phyloP scores from a whole-genome alignment of 2,113 vertebrate genomes.

The Channa maculata region DNA sequence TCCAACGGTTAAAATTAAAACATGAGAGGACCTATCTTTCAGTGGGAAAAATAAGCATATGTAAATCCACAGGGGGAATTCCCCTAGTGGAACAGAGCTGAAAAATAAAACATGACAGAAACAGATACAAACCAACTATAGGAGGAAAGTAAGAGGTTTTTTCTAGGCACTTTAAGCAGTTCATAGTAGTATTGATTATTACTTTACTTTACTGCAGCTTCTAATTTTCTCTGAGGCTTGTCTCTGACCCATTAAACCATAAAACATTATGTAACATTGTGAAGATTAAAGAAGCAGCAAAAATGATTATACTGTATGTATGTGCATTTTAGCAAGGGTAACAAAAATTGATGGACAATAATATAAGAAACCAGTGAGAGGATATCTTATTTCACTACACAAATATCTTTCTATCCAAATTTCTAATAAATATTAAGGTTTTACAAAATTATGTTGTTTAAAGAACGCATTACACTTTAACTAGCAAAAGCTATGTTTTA shows the following conservation, averaged over 20 bases:
- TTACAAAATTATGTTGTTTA: neutral
- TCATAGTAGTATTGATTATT: neutral
- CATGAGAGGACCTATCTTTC: slow-evolving; percentile 32
- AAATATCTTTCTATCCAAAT: slow-evolving; percentile 2
- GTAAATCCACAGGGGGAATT: slow-evolving; percentile 18
- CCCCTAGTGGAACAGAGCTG: slow-evolving; percentile 17
- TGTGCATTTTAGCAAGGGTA: neutral
- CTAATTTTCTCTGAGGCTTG: slow-evolving; percentile 44
- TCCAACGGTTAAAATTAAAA: slow-evolving; percentile 44
- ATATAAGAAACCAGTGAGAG: neutral
- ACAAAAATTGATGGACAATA: neutral
- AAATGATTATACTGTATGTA: neutral
- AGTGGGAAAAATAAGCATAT: slow-evolving; percentile 25
- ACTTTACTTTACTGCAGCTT: neutral
- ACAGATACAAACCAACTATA: slow-evolving; percentile 6
- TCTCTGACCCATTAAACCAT: slow-evolving; percentile 17
- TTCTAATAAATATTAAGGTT: neutral
- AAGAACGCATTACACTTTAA: neutral
- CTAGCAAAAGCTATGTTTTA: neutral
- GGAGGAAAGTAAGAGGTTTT: neutral
- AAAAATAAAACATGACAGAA: slow-evolving; percentile 35
- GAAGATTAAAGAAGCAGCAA: neutral
- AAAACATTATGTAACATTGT: neutral
- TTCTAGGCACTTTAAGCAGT: neutral
- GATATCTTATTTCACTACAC: neutral